Evolutionary conservation across 1,140 invertebrate species (phyloP).

Genomic region (Ptiloglossa arizonensis): DNA sequence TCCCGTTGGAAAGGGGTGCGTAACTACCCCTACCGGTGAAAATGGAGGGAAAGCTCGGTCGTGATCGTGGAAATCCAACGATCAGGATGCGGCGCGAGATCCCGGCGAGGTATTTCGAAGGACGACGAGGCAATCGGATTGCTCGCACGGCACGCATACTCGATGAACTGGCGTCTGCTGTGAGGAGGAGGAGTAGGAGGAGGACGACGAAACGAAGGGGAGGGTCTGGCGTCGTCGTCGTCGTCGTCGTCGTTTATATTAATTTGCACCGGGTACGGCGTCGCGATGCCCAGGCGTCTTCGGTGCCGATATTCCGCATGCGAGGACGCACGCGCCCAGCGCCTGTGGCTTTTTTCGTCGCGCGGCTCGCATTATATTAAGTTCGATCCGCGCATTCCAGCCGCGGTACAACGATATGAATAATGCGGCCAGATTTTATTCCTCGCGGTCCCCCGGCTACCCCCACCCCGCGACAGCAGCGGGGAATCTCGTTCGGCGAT

Average conservation of each 20-base stretch:
- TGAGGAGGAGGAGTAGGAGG: slow-evolving; percentile 15
- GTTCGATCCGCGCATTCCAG: slow-evolving; percentile 78
- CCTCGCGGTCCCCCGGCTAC: slow-evolving; percentile 34
- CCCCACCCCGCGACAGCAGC: no score
- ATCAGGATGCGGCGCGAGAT: slow-evolving; percentile 60
- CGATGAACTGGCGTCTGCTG: slow-evolving; percentile 59
- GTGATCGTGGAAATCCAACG: slow-evolving; percentile 37
- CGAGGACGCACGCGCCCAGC: slow-evolving; percentile 66
- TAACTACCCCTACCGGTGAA: not conserved
- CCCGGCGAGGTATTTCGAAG: slow-evolving; percentile 55
- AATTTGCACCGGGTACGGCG: slow-evolving; percentile 70
- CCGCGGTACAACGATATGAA: slow-evolving; percentile 74
- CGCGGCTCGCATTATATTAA: slow-evolving; percentile 78
- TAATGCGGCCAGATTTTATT: slow-evolving; percentile 79
- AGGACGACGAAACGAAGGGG: no score
- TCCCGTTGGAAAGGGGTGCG: not conserved
- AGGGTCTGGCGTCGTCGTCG: no score
- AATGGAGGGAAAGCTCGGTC: slow-evolving; percentile 23
- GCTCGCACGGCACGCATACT: slow-evolving; percentile 68
- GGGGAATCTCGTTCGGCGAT: slow-evolving; percentile 74
- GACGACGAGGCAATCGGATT: slow-evolving; percentile 65
- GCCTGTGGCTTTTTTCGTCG: slow-evolving; percentile 65
- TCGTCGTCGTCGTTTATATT: slow-evolving; percentile 67
- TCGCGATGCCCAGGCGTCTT: slow-evolving; percentile 67
- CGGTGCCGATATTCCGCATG: slow-evolving; percentile 67